Percentiles rank a stretch among this genome's conserved stretches.
These are phyloP conservation scores for Chymomyza procnemis DNA, from an alignment of 2,888 invertebrate genomes.

Conservation along the genomic window DNA sequence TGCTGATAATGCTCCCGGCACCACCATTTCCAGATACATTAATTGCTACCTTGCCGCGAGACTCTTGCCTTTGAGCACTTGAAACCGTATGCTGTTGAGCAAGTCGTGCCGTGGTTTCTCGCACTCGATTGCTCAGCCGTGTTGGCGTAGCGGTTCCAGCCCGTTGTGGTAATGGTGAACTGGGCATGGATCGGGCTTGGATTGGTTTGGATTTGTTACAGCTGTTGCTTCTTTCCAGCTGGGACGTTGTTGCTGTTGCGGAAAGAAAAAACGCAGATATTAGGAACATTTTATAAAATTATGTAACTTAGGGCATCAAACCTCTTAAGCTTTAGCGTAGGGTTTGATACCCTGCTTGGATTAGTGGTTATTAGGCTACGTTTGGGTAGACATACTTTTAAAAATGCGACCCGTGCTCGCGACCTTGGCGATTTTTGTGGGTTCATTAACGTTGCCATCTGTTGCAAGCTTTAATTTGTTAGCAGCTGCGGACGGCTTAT, in stretches of 20 bases:
- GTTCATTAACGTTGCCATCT: slow-evolving; percentile 24
- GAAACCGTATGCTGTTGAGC: slow-evolving; percentile 75
- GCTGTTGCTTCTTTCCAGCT: slow-evolving; percentile 34
- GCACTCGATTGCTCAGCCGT: slow-evolving; percentile 79
- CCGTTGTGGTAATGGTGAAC: slow-evolving; percentile 74
- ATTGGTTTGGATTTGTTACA: slow-evolving; percentile 43
- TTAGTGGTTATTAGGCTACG: neutral
- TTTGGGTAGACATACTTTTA: slow-evolving; percentile 37
- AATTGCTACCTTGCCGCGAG: slow-evolving; percentile 31
- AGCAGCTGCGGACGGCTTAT: slow-evolving; percentile 32
- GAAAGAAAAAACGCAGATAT: neutral
- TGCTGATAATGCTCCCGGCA: slow-evolving; percentile 45
- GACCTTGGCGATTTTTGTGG: slow-evolving; percentile 48
- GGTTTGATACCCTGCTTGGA: neutral
- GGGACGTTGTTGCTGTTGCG: slow-evolving; percentile 23
- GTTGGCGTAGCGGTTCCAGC: slow-evolving; percentile 69
- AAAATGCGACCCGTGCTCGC: slow-evolving; percentile 48
- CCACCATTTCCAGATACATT: slow-evolving; percentile 11
- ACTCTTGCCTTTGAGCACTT: slow-evolving; percentile 35
- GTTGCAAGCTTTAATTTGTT: slow-evolving; percentile 25
- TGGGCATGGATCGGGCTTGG: slow-evolving; percentile 77
- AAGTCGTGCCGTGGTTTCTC: slow-evolving; percentile 78
- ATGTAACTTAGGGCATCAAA: neutral
- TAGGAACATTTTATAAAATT: neutral
- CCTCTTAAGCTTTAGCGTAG: no score